phyloP scores from a whole-genome alignment of 2,888 invertebrate genomes.

The Eupeodes latifasciatus region DNA sequence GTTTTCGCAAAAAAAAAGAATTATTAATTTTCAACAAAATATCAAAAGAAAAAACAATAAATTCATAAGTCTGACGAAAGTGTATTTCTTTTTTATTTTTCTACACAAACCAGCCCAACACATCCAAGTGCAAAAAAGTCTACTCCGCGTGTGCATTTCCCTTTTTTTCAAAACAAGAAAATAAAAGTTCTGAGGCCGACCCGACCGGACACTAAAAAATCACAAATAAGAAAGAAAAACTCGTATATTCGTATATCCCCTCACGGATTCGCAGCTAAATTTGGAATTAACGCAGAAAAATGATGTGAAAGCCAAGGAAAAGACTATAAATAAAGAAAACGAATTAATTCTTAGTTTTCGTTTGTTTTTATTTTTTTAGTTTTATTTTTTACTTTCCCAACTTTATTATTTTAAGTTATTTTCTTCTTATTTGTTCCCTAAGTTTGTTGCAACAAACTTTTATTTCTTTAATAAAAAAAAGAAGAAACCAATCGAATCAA shows the following conservation, averaged over 20 bases:
- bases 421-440: slow-evolving; percentile 61
- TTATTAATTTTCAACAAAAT: slow-evolving; percentile 70
- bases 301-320: slow-evolving; percentile 73
- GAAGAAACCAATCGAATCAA: slow-evolving; percentile 64
- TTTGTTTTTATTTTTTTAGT: slow-evolving; percentile 40
- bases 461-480: slow-evolving; percentile 66
- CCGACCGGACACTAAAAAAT: slow-evolving; percentile 27
- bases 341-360: slow-evolving; percentile 62
- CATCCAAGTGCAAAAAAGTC: slow-evolving; percentile 54
- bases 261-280: slow-evolving; percentile 63
- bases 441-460: slow-evolving; percentile 54
- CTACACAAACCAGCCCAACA: slow-evolving; percentile 56
- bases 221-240: slow-evolving; percentile 31
- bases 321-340: slow-evolving; percentile 56
- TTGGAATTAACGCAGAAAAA: slow-evolving; percentile 67
- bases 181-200: neutral
- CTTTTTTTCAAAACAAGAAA: slow-evolving; percentile 54
- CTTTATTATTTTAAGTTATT: slow-evolving; percentile 57
- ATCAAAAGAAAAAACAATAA: slow-evolving; percentile 57
- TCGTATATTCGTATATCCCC: slow-evolving; percentile 46
- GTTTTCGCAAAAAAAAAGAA: slow-evolving; percentile 70
- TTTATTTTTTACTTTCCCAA: neutral
- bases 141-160: slow-evolving; percentile 48
- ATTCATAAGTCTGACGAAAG: slow-evolving; percentile 75
- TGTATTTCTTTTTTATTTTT: slow-evolving; percentile 74